These are phyloP conservation scores for Naja naja DNA, from an alignment of 2,113 vertebrate species.

Conservation along the genomic window DNA sequence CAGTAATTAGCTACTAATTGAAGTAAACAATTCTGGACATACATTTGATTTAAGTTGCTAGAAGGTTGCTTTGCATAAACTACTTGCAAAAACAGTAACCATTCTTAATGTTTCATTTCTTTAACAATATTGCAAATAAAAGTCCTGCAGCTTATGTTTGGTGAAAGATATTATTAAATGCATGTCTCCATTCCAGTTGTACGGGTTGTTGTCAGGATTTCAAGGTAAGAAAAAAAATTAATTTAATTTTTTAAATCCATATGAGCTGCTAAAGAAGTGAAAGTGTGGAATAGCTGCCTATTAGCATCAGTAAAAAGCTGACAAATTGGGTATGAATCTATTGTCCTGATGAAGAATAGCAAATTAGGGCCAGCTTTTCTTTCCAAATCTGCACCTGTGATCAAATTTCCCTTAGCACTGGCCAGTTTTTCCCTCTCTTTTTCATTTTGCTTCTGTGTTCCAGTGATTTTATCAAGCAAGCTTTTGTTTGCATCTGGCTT, in stretches of 20 bases:
- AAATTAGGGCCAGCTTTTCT: neutral
- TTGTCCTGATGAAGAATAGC: neutral
- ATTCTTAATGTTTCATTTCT: neutral
- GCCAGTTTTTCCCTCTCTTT: neutral
- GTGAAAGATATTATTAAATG: neutral
- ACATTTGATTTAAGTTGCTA: neutral
- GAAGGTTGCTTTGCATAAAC: neutral
- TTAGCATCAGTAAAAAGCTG: neutral
- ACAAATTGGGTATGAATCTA: neutral
- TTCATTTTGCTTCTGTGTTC: slow-evolving; percentile 20
- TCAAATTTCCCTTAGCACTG: neutral
- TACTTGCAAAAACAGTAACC: neutral
- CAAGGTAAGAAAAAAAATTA: neutral
- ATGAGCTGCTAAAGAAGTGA: neutral
- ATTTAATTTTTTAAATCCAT: neutral
- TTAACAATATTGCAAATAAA: neutral
- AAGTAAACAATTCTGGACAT: neutral
- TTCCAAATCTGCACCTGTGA: neutral
- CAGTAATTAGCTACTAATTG: neutral
- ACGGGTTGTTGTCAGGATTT: neutral
- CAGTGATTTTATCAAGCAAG: slow-evolving; percentile 42
- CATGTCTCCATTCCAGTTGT: neutral
- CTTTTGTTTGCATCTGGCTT: slow-evolving; percentile 58
- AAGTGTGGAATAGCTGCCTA: neutral
- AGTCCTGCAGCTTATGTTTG: neutral